Evolutionary conservation across 2,113 vertebrate species (phyloP), one percentile per base, ranked within the genome.

Genomic region (Tautogolabrus adspersus): DNA sequence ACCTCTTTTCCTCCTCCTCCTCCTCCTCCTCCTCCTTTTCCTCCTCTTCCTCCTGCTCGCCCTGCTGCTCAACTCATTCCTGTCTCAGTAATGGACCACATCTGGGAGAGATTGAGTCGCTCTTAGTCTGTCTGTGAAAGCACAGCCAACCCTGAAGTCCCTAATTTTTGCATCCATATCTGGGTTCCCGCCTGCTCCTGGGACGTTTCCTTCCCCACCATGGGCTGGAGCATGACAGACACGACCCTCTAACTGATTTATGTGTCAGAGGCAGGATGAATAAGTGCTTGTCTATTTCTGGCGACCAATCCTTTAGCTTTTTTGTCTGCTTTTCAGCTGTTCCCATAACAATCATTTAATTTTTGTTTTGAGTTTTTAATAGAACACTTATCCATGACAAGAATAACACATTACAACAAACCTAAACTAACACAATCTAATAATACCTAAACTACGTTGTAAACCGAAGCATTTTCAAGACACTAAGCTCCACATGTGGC

Each of bases 41-140:
- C 72, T 34, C n/a, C n/a, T n/a, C n/a, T n/a, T 40, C 64, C 61
- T 73, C 60, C 73, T 66, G 68, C 54, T 84, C 70, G 66, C 60
- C 44, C 82, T 81, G 73, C 84, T 85, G 73, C 82, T 85, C 82
- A 87, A 81, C 80, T 85, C 79, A 12, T 67, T 77, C 69, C 72
- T 34, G 81, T 81, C 84, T 88, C 86, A 18, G 37, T 89, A 85
- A 87, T 82, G 75, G 79, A 86, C 75, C 82, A 92, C 92, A 93
- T 94, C 89, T 93, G 92, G 91, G 90, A 92, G 74, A 89, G 57
- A 93, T 88, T 79, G 85, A 90, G 70, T 23, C 9, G n/a, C 49
- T 83, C 46, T 26, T 18, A 12, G 72, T 66, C 66, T 40, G 81
- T 81, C 64, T 79, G 85, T 76, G 49, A 66, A 60, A 70, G 22